Evolutionary conservation across 1,140 invertebrate genomes (phyloP), one percentile per base, ranked within the genome.

Genomic region (Druon quercuslanigerum): DNA sequence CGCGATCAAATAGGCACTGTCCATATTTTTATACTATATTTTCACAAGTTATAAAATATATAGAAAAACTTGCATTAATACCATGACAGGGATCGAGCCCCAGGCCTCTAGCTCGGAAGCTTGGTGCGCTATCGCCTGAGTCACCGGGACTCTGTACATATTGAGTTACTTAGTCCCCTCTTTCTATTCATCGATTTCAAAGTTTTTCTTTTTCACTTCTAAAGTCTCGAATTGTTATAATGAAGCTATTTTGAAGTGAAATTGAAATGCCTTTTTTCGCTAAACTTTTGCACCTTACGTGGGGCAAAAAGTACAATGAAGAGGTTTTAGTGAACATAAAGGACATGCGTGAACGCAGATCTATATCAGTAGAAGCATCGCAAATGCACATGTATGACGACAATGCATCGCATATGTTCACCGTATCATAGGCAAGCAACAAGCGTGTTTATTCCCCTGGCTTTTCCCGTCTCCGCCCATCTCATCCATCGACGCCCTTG

Each of bases 361-460:
- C 20, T 40, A 14, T 66, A 66, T 66, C 60, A 66, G 60, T 66
- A 13, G 33, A 66, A 66, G 40, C 60, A 66, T 46, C 25, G 60
- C 60, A 40, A 66, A 66, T 40, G 60, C 60, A 66, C 33, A 46
- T 66, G 33, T 60, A 60, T 60, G 76, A 79, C 79, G 85, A 88
- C 85, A 87, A 88, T 88, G 81, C 83, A 80, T 84, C 87, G 80
- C 86, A 88, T 88, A 87, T 87, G 87, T 83, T 87, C 79, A 77
- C 72, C 78, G 82, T 87, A 87, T 87, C 84, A 87, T 87, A 86
- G 83, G 78, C 72, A 77, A 80, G 83, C 84, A 83, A 84, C 86
- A 85, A 83, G 85, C 80, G 82, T 87, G 87, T 87, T 88, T 88
- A 88, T 88, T 88, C 87, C 84, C 85, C 73, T 57, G 72, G 82